Evolutionary conservation across 2,797 vertebrate species (phyloP).

Genomic region (Gobionotothen gibberifrons): DNA sequence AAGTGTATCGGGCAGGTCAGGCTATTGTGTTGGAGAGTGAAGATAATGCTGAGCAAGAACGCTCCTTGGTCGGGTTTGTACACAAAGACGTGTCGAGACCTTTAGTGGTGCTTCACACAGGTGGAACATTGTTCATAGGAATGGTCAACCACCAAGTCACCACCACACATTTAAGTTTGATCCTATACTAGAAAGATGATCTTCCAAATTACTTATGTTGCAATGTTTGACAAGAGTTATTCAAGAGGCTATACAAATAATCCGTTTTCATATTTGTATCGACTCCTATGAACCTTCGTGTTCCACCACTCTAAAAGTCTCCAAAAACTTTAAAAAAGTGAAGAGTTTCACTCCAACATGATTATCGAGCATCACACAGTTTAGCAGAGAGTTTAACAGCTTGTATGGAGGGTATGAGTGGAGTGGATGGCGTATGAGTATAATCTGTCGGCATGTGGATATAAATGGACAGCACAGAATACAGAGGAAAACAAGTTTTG

Average conservation of each 20-base stretch:
- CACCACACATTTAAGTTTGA: background rate
- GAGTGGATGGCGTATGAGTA: constrained; percentile 53
- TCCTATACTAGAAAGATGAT: background rate
- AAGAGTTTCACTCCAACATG: constrained; percentile 72
- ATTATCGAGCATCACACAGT: constrained; percentile 67
- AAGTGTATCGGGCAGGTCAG: constrained; percentile 89
- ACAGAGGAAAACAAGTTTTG: constrained; percentile 36
- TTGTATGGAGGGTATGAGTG: constrained; percentile 49
- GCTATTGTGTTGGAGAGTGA: constrained; percentile 77
- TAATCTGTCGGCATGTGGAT: constrained; percentile 64
- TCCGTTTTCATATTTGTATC: constrained; percentile 3
- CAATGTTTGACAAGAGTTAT: background rate
- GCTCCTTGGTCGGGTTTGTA: constrained; percentile 42
- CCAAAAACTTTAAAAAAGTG: constrained; percentile 70
- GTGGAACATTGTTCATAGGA: constrained; percentile 45
- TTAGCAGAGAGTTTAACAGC: constrained; percentile 68
- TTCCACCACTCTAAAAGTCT: constrained; percentile 47
- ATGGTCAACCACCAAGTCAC: constrained; percentile 1
- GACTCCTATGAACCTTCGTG: constrained; percentile 5
- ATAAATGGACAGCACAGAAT: constrained; percentile 65
- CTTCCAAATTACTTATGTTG: background rate
- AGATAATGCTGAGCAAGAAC: constrained; percentile 63
- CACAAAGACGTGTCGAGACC: constrained; percentile 52
- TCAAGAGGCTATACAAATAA: background rate
- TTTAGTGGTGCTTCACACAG: constrained; percentile 52